These are phyloP conservation scores for Cettia cetti DNA, from an alignment of 2,113 vertebrate genomes.

Conservation along the genomic window DNA sequence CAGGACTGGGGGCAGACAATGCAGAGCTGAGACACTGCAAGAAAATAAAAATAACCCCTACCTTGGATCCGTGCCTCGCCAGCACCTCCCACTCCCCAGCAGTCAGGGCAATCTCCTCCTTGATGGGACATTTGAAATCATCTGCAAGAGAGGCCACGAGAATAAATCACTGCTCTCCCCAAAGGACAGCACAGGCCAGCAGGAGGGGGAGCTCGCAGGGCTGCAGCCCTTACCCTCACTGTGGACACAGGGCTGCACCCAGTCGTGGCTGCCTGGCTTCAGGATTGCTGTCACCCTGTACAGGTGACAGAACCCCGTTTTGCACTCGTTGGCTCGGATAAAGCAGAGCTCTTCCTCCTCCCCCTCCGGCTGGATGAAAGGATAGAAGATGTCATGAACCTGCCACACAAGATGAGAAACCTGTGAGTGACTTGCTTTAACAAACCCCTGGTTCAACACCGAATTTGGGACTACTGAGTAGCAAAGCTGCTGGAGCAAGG, in stretches of 20 bases:
- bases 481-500: background rate
- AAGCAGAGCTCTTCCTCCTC: conserved; percentile 88
- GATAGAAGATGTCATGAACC: conserved; percentile 97
- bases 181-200: background rate
- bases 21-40: background rate
- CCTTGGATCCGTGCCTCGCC: conserved; percentile 92
- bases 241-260: conserved; percentile 78
- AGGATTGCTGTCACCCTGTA: conserved; percentile 86
- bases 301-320: conserved; percentile 92
- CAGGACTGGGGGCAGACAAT: background rate
- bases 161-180: background rate
- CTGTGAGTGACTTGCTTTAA: background rate
- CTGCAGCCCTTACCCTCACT: conserved; percentile 76
- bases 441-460: background rate
- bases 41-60: conserved; percentile 49
- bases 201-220: background rate
- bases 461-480: background rate
- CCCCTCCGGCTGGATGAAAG: conserved; percentile 86
- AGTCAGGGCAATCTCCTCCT: conserved; percentile 89
- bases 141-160: conserved; percentile 57
- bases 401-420: conserved; percentile 22
- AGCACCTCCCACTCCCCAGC: conserved; percentile 95
- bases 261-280: conserved; percentile 78
- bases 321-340: conserved; percentile 91
- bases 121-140: conserved; percentile 90